Evolutionary conservation across 2,113 vertebrate species (phyloP).

Genomic region (Engraulis encrasicolus): DNA sequence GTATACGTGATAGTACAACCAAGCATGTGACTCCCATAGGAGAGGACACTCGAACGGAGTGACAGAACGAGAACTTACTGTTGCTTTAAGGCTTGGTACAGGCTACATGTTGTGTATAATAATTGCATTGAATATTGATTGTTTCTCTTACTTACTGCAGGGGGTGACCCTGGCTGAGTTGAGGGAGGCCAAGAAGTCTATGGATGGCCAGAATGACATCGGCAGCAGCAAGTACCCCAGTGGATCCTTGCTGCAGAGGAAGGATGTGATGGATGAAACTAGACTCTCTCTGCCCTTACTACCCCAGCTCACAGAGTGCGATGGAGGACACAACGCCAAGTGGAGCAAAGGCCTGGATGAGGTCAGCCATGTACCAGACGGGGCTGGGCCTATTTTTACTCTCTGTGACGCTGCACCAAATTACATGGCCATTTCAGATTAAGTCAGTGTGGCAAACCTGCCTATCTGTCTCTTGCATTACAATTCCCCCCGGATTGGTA

Average conservation of each 20-base stretch:
- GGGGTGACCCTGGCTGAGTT: slow-evolving; percentile 91
- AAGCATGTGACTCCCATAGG: too few species aligned
- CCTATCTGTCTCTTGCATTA: too few species aligned
- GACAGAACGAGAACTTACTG: too few species aligned
- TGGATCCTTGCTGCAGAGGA: background rate
- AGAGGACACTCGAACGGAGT: too few species aligned
- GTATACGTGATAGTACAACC: too few species aligned
- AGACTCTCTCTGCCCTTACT: background rate
- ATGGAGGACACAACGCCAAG: background rate
- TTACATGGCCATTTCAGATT: too few species aligned
- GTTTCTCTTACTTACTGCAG: slow-evolving; percentile 66
- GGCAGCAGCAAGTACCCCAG: slow-evolving; percentile 38
- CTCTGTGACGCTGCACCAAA: too few species aligned
- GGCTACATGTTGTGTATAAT: too few species aligned
- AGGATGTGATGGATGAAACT: background rate
- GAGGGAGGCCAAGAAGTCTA: slow-evolving; percentile 85
- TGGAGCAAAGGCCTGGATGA: background rate
- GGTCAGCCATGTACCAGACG: background rate
- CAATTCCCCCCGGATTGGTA: too few species aligned
- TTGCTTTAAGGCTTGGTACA: too few species aligned
- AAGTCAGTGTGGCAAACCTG: too few species aligned
- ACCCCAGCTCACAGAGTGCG: background rate
- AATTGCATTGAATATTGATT: background rate
- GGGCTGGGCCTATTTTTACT: too few species aligned
- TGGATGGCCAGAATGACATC: slow-evolving; percentile 69